Evolutionary conservation across 2,888 invertebrate genomes (phyloP).

Genomic region (Callinectes sapidus): DNA sequence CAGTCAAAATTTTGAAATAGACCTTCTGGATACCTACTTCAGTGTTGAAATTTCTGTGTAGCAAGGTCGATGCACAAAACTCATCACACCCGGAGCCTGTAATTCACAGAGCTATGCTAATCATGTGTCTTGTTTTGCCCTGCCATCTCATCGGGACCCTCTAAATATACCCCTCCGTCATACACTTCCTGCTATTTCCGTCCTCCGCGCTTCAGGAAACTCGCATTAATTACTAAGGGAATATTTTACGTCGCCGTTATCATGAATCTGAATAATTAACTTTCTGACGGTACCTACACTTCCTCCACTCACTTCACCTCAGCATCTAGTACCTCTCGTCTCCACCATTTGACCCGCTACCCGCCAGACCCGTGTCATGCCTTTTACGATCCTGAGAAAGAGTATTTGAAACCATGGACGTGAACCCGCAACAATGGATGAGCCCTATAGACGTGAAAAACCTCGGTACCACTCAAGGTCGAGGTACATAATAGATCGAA

Average conservation of each 20-base stretch:
- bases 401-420: slow-evolving; percentile 44
- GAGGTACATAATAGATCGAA: background rate
- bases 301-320: background rate
- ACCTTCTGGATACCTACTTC: slow-evolving; percentile 27
- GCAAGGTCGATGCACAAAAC: background rate
- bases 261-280: background rate
- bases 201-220: background rate
- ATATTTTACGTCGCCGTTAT: background rate
- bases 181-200: background rate
- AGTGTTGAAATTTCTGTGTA: slow-evolving; percentile 41
- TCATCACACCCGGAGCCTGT: background rate
- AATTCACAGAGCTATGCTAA: background rate
- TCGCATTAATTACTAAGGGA: background rate
- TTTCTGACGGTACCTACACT: background rate
- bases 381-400: background rate
- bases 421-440: slow-evolving; percentile 31
- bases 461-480: slow-evolving; percentile 39
- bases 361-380: slow-evolving; percentile 7
- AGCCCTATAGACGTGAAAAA: slow-evolving; percentile 38
- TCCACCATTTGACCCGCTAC: slow-evolving; percentile 6
- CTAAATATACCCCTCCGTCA: background rate
- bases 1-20: background rate
- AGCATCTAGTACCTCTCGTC: background rate
- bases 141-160: background rate
- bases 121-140: background rate